Evolutionary conservation across 2,888 invertebrate species (phyloP), one percentile per base, ranked within the genome.

Genomic region (Icerya purchasi): DNA sequence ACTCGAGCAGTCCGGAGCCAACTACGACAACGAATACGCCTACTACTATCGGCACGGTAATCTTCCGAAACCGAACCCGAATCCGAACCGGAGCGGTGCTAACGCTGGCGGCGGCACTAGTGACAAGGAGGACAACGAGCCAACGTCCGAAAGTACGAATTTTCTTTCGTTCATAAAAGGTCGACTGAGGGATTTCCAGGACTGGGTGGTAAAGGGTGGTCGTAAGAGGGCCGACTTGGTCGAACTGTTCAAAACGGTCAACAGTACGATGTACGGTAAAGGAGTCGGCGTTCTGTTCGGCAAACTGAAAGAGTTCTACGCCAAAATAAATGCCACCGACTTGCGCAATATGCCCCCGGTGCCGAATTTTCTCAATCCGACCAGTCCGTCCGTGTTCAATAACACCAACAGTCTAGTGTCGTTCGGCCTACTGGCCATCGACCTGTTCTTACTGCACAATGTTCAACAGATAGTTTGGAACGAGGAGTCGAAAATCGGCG

Each of bases 391-490:
- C 23, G 72, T 71, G 50, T 72, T 75, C 3, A 62, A 72, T 51
- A 74, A 72, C 0, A 76, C 76, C 56, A 73, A 72, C 20, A 76
- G 75, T 66, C 66, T 77, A 56, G 65, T 78, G 0, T 77, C 78
- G 0, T 77, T 79, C 61, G 78, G 77, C 0, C 75, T 79, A 50
- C 64, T 79, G 63, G 76, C 78, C 0, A 65, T 79, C 56, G 79
- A 78, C 66, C 73, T 79, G 0, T 75, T 79, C 71, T 65, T 79
- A 58, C 64, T 79, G 2, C 76, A 77, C 67, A 77, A 77, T 66
- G 76, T 78, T 50, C 77, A 77, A 65, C 66, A 76, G 22, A 75
- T 77, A 72, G 77, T 77, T 0, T 76, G 77, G 75, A 76, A 76
- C 64, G 77, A 72, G 66, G 76, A 77, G 72, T 74, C 74, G 54